Conservation (phyloP, 2,113 vertebrate genomes). For the Thinocorus orbignyianus region DNA sequence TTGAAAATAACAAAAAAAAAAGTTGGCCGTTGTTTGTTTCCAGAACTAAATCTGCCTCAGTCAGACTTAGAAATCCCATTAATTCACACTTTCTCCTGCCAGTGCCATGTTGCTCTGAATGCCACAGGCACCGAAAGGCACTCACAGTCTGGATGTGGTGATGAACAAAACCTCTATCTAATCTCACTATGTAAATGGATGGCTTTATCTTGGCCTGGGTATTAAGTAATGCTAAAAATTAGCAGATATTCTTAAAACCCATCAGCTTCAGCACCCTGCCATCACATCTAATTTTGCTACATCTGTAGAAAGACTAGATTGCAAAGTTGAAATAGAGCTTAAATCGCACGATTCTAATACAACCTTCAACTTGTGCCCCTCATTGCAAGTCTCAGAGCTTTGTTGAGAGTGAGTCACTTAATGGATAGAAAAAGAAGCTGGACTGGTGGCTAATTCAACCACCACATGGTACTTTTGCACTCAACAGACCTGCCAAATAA, state of each 20-base stretch:
- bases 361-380: background rate
- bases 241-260: background rate
- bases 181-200: background rate
- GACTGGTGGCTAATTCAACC: background rate
- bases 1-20: background rate
- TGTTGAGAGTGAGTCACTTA: background rate
- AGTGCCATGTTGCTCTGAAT: background rate
- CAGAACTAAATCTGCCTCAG: background rate
- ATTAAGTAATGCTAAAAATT: background rate
- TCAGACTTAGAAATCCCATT: background rate
- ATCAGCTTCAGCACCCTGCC: background rate
- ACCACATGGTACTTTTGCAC: background rate
- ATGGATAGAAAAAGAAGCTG: fast-evolving
- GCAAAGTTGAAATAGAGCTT: background rate
- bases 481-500: background rate
- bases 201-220: background rate
- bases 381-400: background rate
- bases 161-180: background rate
- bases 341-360: background rate
- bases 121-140: background rate
- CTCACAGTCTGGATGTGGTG: background rate
- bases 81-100: background rate
- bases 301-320: background rate
- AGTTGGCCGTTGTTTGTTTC: background rate
- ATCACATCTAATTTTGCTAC: background rate